These are phyloP conservation scores for Cherax quadricarinatus DNA, from an alignment of 1,140 invertebrate species.

Conservation along the genomic window DNA sequence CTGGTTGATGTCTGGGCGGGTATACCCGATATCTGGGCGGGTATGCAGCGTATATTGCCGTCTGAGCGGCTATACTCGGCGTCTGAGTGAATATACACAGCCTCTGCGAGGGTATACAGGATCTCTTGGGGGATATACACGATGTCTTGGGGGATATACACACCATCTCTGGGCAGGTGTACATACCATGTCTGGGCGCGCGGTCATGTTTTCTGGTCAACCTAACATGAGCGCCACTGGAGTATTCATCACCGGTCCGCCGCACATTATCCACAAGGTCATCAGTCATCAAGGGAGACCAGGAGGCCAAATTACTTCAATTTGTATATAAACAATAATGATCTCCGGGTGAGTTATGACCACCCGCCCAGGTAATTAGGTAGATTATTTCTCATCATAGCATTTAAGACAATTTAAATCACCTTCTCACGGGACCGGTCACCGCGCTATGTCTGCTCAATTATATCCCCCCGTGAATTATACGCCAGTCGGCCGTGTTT, in stretches of 20 bases:
- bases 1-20: too few relatives aligned
- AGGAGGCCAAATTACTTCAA: slow-evolving; percentile 37
- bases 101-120: too few relatives aligned
- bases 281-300: slow-evolving; percentile 12
- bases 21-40: too few relatives aligned
- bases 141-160: too few relatives aligned
- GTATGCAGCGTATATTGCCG: too few relatives aligned
- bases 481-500: slow-evolving; percentile 8
- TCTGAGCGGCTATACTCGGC: too few relatives aligned
- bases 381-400: slow-evolving; percentile 59
- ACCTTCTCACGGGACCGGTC: slow-evolving; percentile 35
- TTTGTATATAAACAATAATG: slow-evolving; percentile 58
- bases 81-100: too few relatives aligned
- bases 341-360: slow-evolving; percentile 47
- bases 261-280: slow-evolving; percentile 18
- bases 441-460: background rate
- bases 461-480: slow-evolving; percentile 26
- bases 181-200: too few relatives aligned
- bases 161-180: too few relatives aligned
- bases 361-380: slow-evolving; percentile 10
- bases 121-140: too few relatives aligned
- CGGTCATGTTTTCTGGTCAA: background rate
- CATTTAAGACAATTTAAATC: slow-evolving; percentile 54
- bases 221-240: background rate
- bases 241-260: slow-evolving; percentile 4